These are phyloP conservation scores for Sebastes goodei DNA, from an alignment of 2,797 vertebrate species.

Conservation along the genomic window DNA sequence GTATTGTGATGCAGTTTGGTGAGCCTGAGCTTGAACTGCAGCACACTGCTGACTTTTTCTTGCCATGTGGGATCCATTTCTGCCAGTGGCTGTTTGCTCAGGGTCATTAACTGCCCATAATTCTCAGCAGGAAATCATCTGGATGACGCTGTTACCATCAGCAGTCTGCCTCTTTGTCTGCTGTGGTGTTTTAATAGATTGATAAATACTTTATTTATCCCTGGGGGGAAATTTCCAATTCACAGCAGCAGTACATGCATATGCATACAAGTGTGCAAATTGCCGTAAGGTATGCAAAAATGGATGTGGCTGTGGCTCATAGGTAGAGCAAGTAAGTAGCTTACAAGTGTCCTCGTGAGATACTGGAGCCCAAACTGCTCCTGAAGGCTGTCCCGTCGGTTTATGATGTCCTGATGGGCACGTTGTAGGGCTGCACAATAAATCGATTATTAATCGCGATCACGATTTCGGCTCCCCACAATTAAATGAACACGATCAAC, in stretches of 20 bases:
- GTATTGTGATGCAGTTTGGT: neutral
- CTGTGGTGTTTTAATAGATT: neutral
- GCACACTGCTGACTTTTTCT: slow-evolving; percentile 1
- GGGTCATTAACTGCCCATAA: neutral
- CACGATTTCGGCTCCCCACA: too few species aligned
- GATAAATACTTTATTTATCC: neutral
- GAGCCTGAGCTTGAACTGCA: slow-evolving; percentile 19
- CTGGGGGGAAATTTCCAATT: neutral
- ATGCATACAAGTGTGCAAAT: neutral
- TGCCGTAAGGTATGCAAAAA: neutral
- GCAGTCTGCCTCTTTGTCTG: neutral
- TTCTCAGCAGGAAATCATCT: neutral
- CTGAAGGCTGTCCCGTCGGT: too few species aligned
- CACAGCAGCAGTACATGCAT: neutral
- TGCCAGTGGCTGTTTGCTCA: neutral
- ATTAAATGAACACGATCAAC: too few species aligned
- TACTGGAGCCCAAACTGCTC: too few species aligned
- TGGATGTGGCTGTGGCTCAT: neutral
- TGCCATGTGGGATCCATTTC: neutral
- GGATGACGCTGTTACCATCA: neutral
- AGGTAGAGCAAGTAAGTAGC: too few species aligned
- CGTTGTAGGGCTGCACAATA: too few species aligned
- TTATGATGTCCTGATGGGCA: too few species aligned
- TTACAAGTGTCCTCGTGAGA: too few species aligned
- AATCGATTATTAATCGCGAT: too few species aligned